phyloP scores from a whole-genome alignment of 2,113 vertebrate species.

The Entomyzon cyanotis region DNA sequence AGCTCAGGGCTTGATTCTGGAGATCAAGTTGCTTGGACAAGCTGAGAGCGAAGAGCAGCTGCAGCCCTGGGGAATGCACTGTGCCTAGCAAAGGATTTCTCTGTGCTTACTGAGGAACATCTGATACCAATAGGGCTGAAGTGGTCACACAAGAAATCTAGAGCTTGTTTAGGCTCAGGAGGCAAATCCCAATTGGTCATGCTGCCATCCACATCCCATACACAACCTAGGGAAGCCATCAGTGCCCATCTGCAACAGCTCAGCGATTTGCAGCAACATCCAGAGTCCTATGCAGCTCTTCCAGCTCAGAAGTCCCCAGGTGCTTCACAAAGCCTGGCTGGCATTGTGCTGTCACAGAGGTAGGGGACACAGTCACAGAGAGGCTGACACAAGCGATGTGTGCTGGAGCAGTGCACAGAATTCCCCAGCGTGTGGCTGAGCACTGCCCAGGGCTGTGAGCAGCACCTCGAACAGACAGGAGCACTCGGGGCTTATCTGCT shows the following conservation, averaged over 20 bases:
- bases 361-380: background rate
- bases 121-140: background rate
- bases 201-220: background rate
- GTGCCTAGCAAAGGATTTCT: background rate
- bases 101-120: background rate
- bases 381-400: background rate
- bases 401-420: background rate
- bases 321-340: background rate
- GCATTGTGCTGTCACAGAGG: background rate
- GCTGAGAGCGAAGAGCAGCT: background rate
- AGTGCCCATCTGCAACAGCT: background rate
- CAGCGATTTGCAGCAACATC: background rate
- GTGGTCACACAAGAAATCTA: background rate
- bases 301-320: background rate
- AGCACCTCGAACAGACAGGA: background rate
- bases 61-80: background rate
- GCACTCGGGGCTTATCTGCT: background rate
- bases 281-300: background rate
- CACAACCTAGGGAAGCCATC: background rate
- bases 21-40: background rate
- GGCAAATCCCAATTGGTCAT: background rate
- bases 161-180: background rate
- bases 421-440: background rate
- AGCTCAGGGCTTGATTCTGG: background rate
- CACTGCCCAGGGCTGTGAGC: background rate